Base-by-base conservation (phyloP, 1,140 invertebrate species). In the Brachionus plicatilis region DNA sequence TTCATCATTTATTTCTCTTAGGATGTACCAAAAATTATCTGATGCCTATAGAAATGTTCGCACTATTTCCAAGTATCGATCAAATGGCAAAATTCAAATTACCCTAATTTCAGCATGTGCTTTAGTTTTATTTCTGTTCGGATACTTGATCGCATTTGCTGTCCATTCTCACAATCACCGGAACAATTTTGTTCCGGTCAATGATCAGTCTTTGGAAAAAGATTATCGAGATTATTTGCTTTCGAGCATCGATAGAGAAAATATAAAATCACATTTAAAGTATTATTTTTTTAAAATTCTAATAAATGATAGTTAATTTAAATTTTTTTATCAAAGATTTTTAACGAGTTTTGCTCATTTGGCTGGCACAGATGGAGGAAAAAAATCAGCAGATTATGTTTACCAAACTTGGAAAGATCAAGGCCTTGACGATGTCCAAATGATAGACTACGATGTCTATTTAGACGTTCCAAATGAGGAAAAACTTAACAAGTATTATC, bases 381-480 rank as follows among this genome's bases (percentile, higher is more conserved):
- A 82, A 45, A 27, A 65, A 68, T 24, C 79, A 27, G 79, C 79
- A 20, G 53, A 82, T 27, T 82, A 82, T 68, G 79, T 82, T 3
- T 37, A 45, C 14, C 9, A 82, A 33, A 17, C 14, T 14, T 82
- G 79, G 79, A 82, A 45, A 37, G 53, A 82, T 9, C 50, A 65
- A 47, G 79, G 53, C 6, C 53, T 82, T 12, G 79, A 82, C 5
- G 24, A 65, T 68, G 79, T 82, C 4, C 79, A 82, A 45, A 27
- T 82, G 50, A 82, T 82, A 12, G 79, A 82, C n/a, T 82, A 82
- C 65, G 79, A 82, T 68, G 79, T 82, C 17, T 82, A 65, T 82
- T 27, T 82, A 41, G 65, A 68, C 43, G 24, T 33, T 65, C 79
- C 79, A n/a, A 27, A 82, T 68, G 43, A 82, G 29, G 24, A 43